Evolutionary conservation across 2,888 invertebrate genomes (phyloP), one percentile per base, ranked within the genome.

Genomic region (Ennomos fuscantarius): DNA sequence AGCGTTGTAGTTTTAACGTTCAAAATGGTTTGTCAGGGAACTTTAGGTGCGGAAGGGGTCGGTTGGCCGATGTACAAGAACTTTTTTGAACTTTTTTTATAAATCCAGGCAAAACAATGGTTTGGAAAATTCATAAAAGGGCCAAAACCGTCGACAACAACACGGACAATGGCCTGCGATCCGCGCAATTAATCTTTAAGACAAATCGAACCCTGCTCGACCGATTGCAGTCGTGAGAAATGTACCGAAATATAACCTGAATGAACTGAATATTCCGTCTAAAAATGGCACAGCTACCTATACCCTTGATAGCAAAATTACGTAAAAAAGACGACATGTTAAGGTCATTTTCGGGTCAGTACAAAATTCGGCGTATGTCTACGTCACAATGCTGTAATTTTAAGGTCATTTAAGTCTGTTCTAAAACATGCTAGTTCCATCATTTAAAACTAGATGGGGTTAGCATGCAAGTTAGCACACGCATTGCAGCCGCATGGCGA

Each of bases 71-170:
- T 66, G 65, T 63, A 64, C 70, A 76, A 78, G 73, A 84, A 82
- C 76, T 85, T 86, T 87, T 86, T 81, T 71, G 68, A 72, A 76
- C 70, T 78, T 86, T 88, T 86, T 86, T 87, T 83, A 77, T 79
- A 81, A 87, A 84, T 81, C 81, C 83, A 77, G 68, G 72, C 84
- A 86, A 87, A 89, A 89, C 89, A 89, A 89, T 89, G 84, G 84
- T 74, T 72, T 68, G 78, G 72, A 83, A 82, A 81, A 83, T 87
- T 86, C 82, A 87, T 87, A 84, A 87, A 87, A 84, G 83, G 79
- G 71, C 80, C 76, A 71, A 81, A 84, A 81, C 77, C 84, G 84
- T 82, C 86, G 81, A 87, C 85, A 87, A 78, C 81, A 82, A 76
- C 66, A 60, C 74, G 76, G 76, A 86, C 87, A 88, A 88, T 86